Base-by-base conservation (phyloP, 2,113 vertebrate genomes). In the Dendropsophus ebraccatus region DNA sequence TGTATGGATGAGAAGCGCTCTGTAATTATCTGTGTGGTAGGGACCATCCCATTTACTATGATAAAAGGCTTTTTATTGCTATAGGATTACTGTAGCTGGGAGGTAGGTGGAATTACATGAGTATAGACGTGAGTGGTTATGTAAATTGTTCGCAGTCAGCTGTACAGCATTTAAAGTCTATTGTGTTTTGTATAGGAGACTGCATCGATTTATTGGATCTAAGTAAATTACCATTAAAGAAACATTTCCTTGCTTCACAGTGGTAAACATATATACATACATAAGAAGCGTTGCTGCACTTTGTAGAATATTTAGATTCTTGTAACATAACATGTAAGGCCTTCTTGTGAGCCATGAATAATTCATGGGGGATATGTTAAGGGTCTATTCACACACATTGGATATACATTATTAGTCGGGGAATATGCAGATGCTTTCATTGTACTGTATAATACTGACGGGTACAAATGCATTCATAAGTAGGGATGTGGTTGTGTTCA, bases 31-130 rank as follows among this genome's bases (percentile, higher is more conserved):
- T 73, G 11, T 74, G 72, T 47, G 72, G 37, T 25, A 16, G 30
- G 72, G 72, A 28, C n/a, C 41, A 5, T 74, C 11, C 72, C 37
- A 73, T 73, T 13, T n/a, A 45, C 70, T 37, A 35, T 37, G 67
- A 70, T 70, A 41, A 70, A 37, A 41, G 67, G 30, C 65, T 69
- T 70, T 70, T 37, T 37, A 70, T 70, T 37, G 65, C 35, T 35
- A 23, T 21, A 70, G 12, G 65, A 2, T 35, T 69, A 35, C 30
- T 70, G 67, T 69, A 35, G 25, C 32, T 37, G 65, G 30, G 65
- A 35, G 65, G 32, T 70, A 23, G 8, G 19, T 17, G 62, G 62
- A 69, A 69, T 69, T 13, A 67, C 28, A 67, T 17, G 65, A 69
- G 65, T 17, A 17, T 67, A 28, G 62, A 30, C 5, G 21, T 9